phyloP scores from a whole-genome alignment of 2,888 invertebrate species.

The Cantharis flavilabris region DNA sequence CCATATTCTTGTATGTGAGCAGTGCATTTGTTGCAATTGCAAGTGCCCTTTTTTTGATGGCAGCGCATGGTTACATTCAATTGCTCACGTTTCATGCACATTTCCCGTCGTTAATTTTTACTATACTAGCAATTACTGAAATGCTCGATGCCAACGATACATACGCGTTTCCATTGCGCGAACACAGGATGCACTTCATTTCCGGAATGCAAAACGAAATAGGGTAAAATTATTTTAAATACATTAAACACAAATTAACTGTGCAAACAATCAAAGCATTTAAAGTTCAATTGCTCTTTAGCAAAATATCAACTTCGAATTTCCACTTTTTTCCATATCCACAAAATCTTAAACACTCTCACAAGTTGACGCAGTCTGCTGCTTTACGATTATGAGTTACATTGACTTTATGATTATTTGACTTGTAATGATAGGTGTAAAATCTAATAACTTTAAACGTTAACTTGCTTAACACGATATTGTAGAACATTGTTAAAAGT shows the following conservation, averaged over 20 bases:
- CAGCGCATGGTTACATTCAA: constrained; percentile 52
- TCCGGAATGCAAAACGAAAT: constrained; percentile 17
- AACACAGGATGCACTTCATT: constrained; percentile 24
- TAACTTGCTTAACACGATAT: neutral
- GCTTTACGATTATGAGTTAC: neutral
- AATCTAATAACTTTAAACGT: neutral
- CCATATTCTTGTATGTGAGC: neutral
- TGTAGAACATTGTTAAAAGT: neutral
- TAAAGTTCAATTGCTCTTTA: neutral
- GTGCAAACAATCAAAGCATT: neutral
- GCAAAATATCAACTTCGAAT: neutral
- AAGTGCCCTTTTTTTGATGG: constrained; percentile 41
- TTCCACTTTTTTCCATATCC: neutral
- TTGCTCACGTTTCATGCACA: constrained; percentile 54
- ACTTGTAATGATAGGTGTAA: neutral
- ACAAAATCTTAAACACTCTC: neutral
- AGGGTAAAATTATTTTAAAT: constrained; percentile 23
- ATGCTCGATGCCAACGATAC: constrained; percentile 38
- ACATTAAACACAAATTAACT: neutral
- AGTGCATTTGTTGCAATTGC: constrained; percentile 8
- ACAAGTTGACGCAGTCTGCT: neutral
- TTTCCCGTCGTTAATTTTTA: constrained; percentile 57
- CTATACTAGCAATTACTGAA: constrained; percentile 52
- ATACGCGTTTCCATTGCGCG: constrained; percentile 25
- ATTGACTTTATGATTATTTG: neutral